These are phyloP conservation scores for Monochamus alternatus DNA, from an alignment of 2,888 invertebrate species.

Conservation along the genomic window DNA sequence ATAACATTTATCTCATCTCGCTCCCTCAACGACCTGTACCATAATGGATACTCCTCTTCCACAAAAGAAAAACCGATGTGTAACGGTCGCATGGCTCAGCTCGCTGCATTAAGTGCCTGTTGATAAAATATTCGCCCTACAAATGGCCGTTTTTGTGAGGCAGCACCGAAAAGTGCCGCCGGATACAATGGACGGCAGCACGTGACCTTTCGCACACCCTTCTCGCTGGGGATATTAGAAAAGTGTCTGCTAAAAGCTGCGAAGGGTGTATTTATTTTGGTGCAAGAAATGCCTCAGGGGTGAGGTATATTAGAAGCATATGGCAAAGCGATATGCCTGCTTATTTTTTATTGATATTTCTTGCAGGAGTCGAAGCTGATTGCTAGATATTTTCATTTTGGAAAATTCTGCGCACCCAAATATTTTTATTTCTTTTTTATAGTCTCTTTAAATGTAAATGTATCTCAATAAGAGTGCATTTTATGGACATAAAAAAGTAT, in stretches of 20 bases:
- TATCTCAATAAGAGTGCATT: too few species aligned
- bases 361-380: too few species aligned
- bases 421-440: too few species aligned
- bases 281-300: slow-evolving; percentile 16
- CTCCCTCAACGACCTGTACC: not conserved
- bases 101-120: slow-evolving; percentile 27
- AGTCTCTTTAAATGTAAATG: too few species aligned
- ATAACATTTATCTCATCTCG: not conserved
- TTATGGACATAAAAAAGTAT: too few species aligned
- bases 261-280: slow-evolving; percentile 32
- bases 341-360: too few species aligned
- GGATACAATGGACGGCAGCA: slow-evolving; percentile 32
- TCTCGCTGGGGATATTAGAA: slow-evolving; percentile 32
- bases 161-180: slow-evolving; percentile 24
- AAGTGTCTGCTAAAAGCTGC: slow-evolving; percentile 36
- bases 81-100: slow-evolving; percentile 3
- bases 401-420: too few species aligned
- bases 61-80: slow-evolving; percentile 8
- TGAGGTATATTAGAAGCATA: not conserved
- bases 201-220: slow-evolving; percentile 39
- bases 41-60: not conserved
- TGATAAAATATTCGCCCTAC: slow-evolving; percentile 31
- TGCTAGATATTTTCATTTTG: too few species aligned
- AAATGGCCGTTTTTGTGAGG: slow-evolving; percentile 35
- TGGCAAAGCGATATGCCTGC: not conserved